Evolutionary conservation across 2,797 vertebrate genomes (phyloP), one percentile per base, ranked within the genome.

Genomic region (Hippocampus kuda): DNA sequence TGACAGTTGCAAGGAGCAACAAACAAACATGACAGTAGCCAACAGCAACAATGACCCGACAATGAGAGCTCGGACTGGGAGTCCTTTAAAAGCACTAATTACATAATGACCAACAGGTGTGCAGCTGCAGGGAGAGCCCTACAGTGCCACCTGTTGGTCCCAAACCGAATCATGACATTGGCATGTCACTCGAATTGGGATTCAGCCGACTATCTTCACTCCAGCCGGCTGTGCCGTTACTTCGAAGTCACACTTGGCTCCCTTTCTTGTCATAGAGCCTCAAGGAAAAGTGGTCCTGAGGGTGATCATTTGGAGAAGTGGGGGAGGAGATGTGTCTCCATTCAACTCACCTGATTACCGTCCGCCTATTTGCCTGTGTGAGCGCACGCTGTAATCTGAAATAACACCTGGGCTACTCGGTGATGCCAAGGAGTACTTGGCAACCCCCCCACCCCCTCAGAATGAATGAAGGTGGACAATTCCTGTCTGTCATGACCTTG

Each of bases 321-420:
- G 77, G 70, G 67, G 74, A 86, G 87, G 73, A 84, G 85, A 84
- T 80, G 79, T 72, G 68, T 81, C 82, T 85, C 82, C 91, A 82
- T 88, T 82, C 82, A 60, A 79, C 86, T 91, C 91, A 92, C 88
- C 82, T 85, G 90, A 92, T 92, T 92, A 90, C 78, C 86, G 81
- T 75, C 77, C 77, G 84, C 77, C 82, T 71, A 79, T 75, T 77
- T 66, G 70, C 76, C 77, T 70, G 76, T 80, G 83, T 79, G 84
- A 86, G 77, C 71, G 70, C 82, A 80, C 87, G 57, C 79, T 83
- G 83, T 91, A 91, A 93, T 93, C 91, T 91, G 85, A 89, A 88
- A 90, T 85, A 91, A 90, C 91, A 92, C 91, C 91, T 92, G 90
- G 90, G 83, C 86, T 74, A 76, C 83, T 27, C 72, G 73, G 78